phyloP scores from a whole-genome alignment of 2,113 vertebrate species.

The Crypturellus undulatus region DNA sequence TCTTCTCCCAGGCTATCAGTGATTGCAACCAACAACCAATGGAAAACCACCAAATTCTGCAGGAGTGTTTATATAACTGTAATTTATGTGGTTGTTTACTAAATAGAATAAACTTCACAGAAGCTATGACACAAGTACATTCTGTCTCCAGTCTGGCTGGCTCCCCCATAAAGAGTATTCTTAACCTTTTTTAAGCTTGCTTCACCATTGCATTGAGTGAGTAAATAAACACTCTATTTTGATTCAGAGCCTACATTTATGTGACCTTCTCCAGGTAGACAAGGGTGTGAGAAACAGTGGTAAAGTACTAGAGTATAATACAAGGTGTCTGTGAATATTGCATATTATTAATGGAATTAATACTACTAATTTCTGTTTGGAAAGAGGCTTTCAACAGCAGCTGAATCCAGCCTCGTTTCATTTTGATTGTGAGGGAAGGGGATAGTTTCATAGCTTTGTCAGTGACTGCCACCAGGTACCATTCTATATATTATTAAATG shows the following conservation, averaged over 20 bases:
- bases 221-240: not conserved
- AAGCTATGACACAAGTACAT: conserved; percentile 26
- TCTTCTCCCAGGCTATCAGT: not conserved
- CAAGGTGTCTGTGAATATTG: not conserved
- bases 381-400: not conserved
- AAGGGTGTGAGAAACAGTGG: not conserved
- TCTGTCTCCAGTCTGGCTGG: conserved; percentile 28
- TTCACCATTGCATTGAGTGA: not conserved
- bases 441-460: not conserved
- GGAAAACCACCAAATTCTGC: conserved; percentile 5
- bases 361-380: not conserved
- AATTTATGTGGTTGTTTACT: conserved; percentile 50
- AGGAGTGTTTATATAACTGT: conserved; percentile 40
- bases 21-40: not conserved
- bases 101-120: conserved; percentile 40
- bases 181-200: not conserved
- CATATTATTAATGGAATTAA: not conserved
- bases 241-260: not conserved
- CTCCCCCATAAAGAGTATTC: not conserved
- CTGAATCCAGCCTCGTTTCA: not conserved
- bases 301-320: not conserved
- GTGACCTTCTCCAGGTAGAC: not conserved
- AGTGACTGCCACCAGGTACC: not conserved
- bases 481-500: not conserved
- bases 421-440: not conserved